Evolutionary conservation across 2,113 vertebrate species (phyloP).

Genomic region (Nesogale talazaci): DNA sequence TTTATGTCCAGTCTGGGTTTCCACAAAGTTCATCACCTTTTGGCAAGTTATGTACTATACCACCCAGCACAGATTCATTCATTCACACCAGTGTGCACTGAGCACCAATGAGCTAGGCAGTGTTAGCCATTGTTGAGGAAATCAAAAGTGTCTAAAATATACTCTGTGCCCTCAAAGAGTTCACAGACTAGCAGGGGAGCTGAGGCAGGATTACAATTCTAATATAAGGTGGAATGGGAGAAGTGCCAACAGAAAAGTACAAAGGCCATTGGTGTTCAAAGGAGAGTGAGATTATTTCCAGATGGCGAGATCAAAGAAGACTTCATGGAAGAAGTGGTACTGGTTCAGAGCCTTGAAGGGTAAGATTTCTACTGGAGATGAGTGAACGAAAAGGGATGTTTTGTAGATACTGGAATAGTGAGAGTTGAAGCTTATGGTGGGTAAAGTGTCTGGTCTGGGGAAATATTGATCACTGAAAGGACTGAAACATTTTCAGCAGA

Average conservation of each 20-base stretch:
- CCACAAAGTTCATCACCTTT: conserved; percentile 52
- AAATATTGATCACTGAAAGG: conserved; percentile 32
- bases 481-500: background rate
- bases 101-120: conserved; percentile 14
- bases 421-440: conserved; percentile 26
- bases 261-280: conserved; percentile 81
- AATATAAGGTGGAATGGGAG: conserved; percentile 79
- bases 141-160: conserved; percentile 59
- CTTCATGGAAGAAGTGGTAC: conserved; percentile 82
- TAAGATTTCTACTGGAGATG: conserved; percentile 74
- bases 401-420: conserved; percentile 28
- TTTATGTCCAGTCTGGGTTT: conserved; percentile 44
- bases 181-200: conserved; percentile 78
- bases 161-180: conserved; percentile 70
- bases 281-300: conserved; percentile 77
- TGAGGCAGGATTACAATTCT: conserved; percentile 77
- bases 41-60: background rate
- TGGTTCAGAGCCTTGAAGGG: conserved; percentile 67
- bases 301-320: conserved; percentile 82
- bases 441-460: conserved; percentile 13
- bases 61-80: conserved; percentile 29
- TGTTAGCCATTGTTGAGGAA: conserved; percentile 11
- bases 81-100: conserved; percentile 19
- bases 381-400: conserved; percentile 62
- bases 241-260: conserved; percentile 76